Conservation (phyloP, 2,113 vertebrate species). For the Mus spicilegus region DNA sequence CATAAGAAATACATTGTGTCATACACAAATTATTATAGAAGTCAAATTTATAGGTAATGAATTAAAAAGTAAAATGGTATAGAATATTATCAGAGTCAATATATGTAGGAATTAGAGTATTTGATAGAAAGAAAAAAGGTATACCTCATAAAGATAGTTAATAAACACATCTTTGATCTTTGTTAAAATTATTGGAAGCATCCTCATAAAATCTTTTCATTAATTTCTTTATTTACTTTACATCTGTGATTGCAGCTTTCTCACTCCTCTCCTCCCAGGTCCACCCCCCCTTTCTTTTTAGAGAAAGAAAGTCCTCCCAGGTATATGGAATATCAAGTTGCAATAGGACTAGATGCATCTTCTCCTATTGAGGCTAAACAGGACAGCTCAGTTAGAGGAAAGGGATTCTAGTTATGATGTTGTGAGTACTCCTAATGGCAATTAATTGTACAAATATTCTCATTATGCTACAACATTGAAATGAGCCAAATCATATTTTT, state of each 20-base stretch:
- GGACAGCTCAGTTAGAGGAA: too few relatives aligned
- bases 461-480: not conserved
- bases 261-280: too few relatives aligned
- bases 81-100: not conserved
- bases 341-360: too few relatives aligned
- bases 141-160: not conserved
- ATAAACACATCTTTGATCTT: conserved; percentile 27
- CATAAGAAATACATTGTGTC: not conserved
- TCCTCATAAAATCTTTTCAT: not conserved
- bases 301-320: too few relatives aligned
- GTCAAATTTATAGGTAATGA: not conserved
- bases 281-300: too few relatives aligned
- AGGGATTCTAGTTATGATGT: not conserved
- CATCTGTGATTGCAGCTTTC: too few relatives aligned
- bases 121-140: not conserved
- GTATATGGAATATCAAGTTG: too few relatives aligned
- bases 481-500: not conserved
- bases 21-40: not conserved
- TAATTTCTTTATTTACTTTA: too few relatives aligned
- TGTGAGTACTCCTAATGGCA: not conserved
- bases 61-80: not conserved
- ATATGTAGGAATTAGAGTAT: conserved; percentile 15
- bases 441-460: not conserved
- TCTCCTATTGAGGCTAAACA: too few relatives aligned
- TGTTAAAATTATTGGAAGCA: not conserved